phyloP scores from a whole-genome alignment of 2,888 invertebrate species.

The Sinelater perroti region DNA sequence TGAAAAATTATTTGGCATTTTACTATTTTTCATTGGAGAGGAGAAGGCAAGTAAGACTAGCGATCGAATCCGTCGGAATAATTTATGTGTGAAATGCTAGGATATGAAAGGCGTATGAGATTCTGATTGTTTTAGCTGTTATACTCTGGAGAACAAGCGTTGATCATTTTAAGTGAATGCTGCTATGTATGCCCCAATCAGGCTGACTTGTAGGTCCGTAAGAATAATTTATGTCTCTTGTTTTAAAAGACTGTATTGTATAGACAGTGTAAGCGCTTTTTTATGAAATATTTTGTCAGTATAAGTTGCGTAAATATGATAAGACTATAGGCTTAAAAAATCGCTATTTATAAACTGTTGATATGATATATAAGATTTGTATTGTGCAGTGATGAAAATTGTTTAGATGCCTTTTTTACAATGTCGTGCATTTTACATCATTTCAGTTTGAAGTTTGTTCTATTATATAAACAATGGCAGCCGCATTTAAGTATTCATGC shows the following conservation, averaged over 20 bases:
- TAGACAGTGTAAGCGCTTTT: constrained; percentile 21
- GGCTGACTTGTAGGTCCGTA: too few species aligned
- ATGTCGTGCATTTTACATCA: too few species aligned
- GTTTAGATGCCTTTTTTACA: constrained; percentile 2
- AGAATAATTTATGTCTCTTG: constrained; percentile 15
- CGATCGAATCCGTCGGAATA: neutral
- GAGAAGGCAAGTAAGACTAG: neutral
- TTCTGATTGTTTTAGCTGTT: neutral
- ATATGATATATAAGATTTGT: constrained; percentile 20
- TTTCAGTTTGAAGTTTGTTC: too few species aligned
- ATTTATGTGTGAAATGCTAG: neutral
- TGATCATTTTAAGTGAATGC: neutral
- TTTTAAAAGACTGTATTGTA: constrained; percentile 30
- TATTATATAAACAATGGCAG: constrained; percentile 28
- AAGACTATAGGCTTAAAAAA: constrained; percentile 8
- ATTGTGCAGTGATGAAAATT: constrained; percentile 26
- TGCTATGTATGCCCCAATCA: too few species aligned
- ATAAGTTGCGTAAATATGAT: constrained; percentile 11
- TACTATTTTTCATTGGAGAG: neutral
- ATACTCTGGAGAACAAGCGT: neutral
- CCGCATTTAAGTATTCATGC: constrained; percentile 18
- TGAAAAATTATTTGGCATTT: neutral
- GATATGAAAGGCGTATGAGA: too few species aligned
- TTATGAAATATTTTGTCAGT: constrained; percentile 20
- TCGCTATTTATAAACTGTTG: constrained; percentile 34